A percentile compares a stretch with the other conserved stretches of the same genome.
Evolutionary conservation across 2,888 invertebrate genomes (phyloP).

Genomic region (Schizaphis graminum): DNA sequence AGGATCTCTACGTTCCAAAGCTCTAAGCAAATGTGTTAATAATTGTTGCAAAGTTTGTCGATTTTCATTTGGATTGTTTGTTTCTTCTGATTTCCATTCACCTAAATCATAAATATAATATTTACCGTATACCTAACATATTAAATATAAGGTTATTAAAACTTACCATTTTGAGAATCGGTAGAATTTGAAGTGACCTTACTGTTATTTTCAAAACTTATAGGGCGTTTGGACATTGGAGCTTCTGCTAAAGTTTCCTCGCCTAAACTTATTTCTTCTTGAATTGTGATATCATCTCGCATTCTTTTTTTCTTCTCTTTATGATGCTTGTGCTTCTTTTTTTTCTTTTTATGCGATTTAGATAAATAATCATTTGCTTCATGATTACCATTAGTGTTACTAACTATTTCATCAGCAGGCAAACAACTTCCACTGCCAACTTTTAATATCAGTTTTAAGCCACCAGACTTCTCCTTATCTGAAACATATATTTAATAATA

Average conservation of each 20-base stretch:
- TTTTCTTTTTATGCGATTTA: conserved; percentile 66
- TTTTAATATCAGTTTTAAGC: conserved; percentile 81
- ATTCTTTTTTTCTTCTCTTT: conserved; percentile 66
- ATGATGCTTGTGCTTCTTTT: conserved; percentile 66
- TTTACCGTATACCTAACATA: neutral
- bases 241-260: conserved; percentile 62
- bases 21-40: conserved; percentile 82
- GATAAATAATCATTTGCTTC: conserved; percentile 63
- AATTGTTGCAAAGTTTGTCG: conserved; percentile 83
- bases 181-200: conserved; percentile 22
- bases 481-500: no score
- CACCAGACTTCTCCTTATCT: conserved; percentile 68
- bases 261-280: conserved; percentile 57
- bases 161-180: conserved; percentile 34
- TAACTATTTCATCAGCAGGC: conserved; percentile 74
- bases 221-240: conserved; percentile 43
- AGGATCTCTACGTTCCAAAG: conserved; percentile 91
- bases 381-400: conserved; percentile 69
- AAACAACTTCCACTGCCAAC: conserved; percentile 81
- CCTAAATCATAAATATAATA: conserved; percentile 71
- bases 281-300: conserved; percentile 56
- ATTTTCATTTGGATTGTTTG: conserved; percentile 69
- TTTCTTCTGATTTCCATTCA: conserved; percentile 71
- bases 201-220: conserved; percentile 30
- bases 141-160: conserved; percentile 10